A percentile compares a stretch with the other conserved stretches of the same genome.
These are phyloP conservation scores for Dicycla oo DNA, from an alignment of 2,888 invertebrate species.

Conservation along the genomic window DNA sequence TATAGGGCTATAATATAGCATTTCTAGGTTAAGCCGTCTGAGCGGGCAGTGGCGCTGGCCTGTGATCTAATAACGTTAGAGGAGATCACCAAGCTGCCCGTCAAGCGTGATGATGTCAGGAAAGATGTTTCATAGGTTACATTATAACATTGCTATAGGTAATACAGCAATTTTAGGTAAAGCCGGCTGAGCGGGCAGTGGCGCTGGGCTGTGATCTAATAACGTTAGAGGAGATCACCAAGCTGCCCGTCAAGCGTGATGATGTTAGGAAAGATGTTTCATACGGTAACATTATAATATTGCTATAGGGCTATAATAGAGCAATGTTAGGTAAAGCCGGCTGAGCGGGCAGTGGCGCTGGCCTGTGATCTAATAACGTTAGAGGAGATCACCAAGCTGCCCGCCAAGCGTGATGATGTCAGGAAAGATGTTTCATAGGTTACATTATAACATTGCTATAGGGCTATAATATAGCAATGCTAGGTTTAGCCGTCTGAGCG, in stretches of 20 bases:
- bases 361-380: too few relatives aligned
- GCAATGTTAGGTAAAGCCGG: too few relatives aligned
- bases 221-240: constrained; percentile 41
- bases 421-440: too few relatives aligned
- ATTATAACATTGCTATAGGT: background rate
- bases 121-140: constrained; percentile 13
- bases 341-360: too few relatives aligned
- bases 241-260: constrained; percentile 19
- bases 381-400: too few relatives aligned
- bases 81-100: constrained; percentile 34
- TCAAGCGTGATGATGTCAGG: constrained; percentile 15
- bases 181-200: constrained; percentile 36
- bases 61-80: constrained; percentile 42
- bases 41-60: constrained; percentile 24
- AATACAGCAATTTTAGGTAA: constrained; percentile 17
- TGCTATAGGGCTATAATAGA: too few relatives aligned
- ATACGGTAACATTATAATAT: too few relatives aligned
- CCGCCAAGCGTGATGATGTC: too few relatives aligned
- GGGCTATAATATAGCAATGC: too few relatives aligned
- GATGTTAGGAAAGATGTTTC: constrained; percentile 7
- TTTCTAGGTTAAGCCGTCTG: constrained; percentile 35
- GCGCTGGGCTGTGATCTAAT: constrained; percentile 36
- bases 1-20: background rate
- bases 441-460: too few relatives aligned
- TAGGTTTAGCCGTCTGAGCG: too few relatives aligned